Conservation (phyloP, 2,797 vertebrate genomes). For the Holocentrus rufus region DNA sequence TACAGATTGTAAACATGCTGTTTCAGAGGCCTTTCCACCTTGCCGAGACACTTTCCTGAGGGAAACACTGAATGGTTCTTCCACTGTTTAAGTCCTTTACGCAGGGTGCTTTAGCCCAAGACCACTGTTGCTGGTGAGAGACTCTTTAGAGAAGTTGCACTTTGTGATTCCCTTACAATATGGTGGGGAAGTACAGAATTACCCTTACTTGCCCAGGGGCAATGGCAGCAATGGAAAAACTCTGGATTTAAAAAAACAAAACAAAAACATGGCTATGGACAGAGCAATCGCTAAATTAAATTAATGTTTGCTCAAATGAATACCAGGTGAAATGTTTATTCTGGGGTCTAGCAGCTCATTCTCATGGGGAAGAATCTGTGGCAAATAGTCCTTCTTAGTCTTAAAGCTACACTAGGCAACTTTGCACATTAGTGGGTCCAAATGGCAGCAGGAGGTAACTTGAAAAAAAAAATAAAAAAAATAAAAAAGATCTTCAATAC, state of each 20-base stretch:
- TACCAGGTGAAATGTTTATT: constrained; percentile 31
- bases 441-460: neutral
- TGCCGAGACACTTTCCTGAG: neutral
- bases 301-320: constrained; percentile 29
- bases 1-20: neutral
- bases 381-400: constrained; percentile 23
- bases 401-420: constrained; percentile 66
- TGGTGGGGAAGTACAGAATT: constrained; percentile 30
- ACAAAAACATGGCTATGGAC: constrained; percentile 2
- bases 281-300: constrained; percentile 2
- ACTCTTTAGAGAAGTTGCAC: constrained; percentile 65
- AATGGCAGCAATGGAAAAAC: constrained; percentile 37
- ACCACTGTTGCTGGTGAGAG: constrained; percentile 74
- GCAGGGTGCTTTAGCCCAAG: constrained; percentile 56
- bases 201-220: constrained; percentile 43
- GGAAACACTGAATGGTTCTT: neutral
- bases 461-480: too few relatives aligned
- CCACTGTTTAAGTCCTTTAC: constrained; percentile 14
- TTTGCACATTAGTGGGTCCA: constrained; percentile 19
- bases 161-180: constrained; percentile 67
- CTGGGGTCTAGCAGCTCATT: constrained; percentile 53
- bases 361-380: constrained; percentile 38
- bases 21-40: neutral
- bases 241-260: neutral
- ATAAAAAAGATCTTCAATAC: constrained; percentile 9